Percentiles rank a stretch among this genome's conserved stretches.
These are phyloP conservation scores for Ypsolopha sequella DNA, from an alignment of 2,888 invertebrate species.

Conservation along the genomic window DNA sequence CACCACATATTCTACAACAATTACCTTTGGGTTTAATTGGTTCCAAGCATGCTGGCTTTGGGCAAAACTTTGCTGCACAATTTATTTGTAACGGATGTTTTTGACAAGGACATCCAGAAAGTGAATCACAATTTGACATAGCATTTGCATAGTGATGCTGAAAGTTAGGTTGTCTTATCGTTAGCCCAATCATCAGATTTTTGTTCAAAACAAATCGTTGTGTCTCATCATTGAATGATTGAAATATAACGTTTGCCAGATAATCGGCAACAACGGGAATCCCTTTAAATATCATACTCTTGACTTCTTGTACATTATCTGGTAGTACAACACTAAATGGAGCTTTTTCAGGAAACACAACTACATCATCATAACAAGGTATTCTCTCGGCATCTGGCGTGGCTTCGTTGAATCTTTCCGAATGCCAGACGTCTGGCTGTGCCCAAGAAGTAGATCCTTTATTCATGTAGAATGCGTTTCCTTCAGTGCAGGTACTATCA, in stretches of 20 bases:
- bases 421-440: slow-evolving; percentile 54
- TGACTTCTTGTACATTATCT: slow-evolving; percentile 24
- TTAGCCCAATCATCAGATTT: slow-evolving; percentile 19
- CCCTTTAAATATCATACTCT: background rate
- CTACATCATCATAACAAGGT: slow-evolving; percentile 56
- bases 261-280: background rate
- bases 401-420: slow-evolving; percentile 47
- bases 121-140: slow-evolving; percentile 19
- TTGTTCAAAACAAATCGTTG: slow-evolving; percentile 31
- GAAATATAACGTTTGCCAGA: background rate
- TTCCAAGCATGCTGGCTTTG: slow-evolving; percentile 32
- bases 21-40: slow-evolving; percentile 49
- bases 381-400: slow-evolving; percentile 60
- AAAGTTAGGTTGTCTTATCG: slow-evolving; percentile 5
- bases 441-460: slow-evolving; percentile 38
- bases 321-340: slow-evolving; percentile 37
- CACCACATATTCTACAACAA: slow-evolving; percentile 56
- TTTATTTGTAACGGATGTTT: slow-evolving; percentile 25
- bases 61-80: slow-evolving; percentile 41
- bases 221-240: slow-evolving; percentile 12
- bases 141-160: background rate
- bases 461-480: slow-evolving; percentile 36
- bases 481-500: slow-evolving; percentile 30
- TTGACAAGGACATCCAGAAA: slow-evolving; percentile 51
- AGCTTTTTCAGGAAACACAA: slow-evolving; percentile 36